Conservation (phyloP, 2,113 vertebrate species). For the Chauna torquata region DNA sequence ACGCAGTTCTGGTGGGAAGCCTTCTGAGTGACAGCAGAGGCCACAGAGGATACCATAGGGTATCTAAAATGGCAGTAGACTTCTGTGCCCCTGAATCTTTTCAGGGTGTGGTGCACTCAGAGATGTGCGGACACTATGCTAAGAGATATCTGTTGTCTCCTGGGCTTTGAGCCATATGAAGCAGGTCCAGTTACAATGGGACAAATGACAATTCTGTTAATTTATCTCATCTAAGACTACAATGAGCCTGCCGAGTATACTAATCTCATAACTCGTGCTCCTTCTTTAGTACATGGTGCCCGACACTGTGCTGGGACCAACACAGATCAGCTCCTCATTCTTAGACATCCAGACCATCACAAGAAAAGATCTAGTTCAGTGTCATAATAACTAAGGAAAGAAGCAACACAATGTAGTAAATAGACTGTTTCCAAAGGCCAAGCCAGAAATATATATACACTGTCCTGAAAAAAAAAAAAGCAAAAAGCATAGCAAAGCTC, state of each 20-base stretch:
- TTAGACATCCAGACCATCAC: not conserved
- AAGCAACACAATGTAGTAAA: not conserved
- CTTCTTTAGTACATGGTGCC: not conserved
- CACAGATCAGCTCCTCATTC: not conserved
- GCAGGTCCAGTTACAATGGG: too few relatives aligned
- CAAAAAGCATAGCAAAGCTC: not conserved
- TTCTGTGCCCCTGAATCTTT: not conserved
- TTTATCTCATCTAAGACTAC: not conserved
- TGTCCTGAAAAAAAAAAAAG: not conserved
- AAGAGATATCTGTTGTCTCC: not conserved
- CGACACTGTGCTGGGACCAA: not conserved
- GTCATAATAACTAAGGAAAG: not conserved
- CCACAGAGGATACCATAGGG: not conserved
- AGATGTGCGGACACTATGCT: not conserved
- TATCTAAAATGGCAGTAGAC: not conserved
- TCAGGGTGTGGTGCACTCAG: not conserved
- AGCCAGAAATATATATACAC: not conserved
- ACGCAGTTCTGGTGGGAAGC: not conserved
- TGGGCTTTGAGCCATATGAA: not conserved
- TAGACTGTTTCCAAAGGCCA: not conserved
- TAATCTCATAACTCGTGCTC: not conserved
- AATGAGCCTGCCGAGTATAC: fast-evolving
- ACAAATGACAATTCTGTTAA: not conserved
- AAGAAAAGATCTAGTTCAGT: not conserved
- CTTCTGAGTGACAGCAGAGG: not conserved